Evolutionary conservation across 1,140 invertebrate species (phyloP).

Genomic region (Adelges cooleyi): DNA sequence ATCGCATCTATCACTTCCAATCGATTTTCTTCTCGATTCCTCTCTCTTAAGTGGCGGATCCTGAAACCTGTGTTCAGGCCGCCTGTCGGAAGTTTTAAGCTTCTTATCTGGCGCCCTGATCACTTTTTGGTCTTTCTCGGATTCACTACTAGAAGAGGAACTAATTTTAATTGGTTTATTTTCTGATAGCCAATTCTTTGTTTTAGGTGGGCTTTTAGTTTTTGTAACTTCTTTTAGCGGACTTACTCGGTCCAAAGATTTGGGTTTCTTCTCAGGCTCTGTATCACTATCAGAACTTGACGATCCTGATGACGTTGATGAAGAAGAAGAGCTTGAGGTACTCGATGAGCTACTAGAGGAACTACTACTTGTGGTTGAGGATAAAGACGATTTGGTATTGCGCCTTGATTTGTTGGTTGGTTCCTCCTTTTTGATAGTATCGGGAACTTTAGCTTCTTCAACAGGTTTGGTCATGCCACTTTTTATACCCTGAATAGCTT

Average conservation of each 20-base stretch:
- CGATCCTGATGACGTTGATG: constrained; percentile 40
- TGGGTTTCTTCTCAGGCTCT: constrained; percentile 32
- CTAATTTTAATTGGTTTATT: constrained; percentile 25
- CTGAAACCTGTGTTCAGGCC: constrained; percentile 59
- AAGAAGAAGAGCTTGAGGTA: constrained; percentile 39
- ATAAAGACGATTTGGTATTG: constrained; percentile 36
- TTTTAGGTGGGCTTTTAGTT: constrained; percentile 19
- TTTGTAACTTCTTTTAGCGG: constrained; percentile 31
- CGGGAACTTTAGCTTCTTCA: constrained; percentile 36
- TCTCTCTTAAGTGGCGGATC: constrained; percentile 59
- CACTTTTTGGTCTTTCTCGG: constrained; percentile 44
- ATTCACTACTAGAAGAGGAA: constrained; percentile 31
- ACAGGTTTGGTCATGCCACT: constrained; percentile 49
- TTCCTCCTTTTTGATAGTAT: constrained; percentile 20
- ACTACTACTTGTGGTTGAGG: constrained; percentile 35
- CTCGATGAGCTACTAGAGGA: constrained; percentile 38
- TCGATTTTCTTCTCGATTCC: constrained; percentile 44
- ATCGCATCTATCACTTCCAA: constrained; percentile 47
- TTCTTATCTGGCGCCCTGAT: constrained; percentile 65
- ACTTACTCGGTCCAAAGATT: constrained; percentile 5
- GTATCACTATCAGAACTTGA: constrained; percentile 43
- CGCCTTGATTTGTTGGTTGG: constrained; percentile 6
- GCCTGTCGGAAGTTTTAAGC: constrained; percentile 74
- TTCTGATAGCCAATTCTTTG: constrained; percentile 31
- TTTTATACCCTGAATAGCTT: constrained; percentile 65